Base-by-base conservation (phyloP, 2,113 vertebrate genomes). In the Sebastes schlegelii region DNA sequence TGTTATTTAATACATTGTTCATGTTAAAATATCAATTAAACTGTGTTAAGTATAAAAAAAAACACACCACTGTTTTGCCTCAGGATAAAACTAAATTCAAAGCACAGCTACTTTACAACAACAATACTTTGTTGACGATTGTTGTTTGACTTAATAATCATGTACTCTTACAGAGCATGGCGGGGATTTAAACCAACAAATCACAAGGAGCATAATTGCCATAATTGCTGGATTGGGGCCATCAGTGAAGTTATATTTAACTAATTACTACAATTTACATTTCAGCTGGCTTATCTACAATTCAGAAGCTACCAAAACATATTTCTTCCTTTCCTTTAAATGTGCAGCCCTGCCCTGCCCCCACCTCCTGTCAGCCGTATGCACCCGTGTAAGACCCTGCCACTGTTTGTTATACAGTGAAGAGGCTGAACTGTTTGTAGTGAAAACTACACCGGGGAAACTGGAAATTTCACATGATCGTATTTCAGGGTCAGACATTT, bases 381-480 rank as follows among this genome's bases (percentile, higher is more conserved):
- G 11, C 8, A 60, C 7, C 8, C 5, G 10, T 64, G 12, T 61
- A 66, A 68, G 10, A 11, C 8, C 6, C 4, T 6, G 4, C 23
- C 17, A 8, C 13, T 73, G 70, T 45, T 57, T 84, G 40, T 58
- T 8, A 61, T 43, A 75, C 54, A 66, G 42, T 42, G 63, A 23
- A 54, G 0, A 14, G 6, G 65, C 14, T 9, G 8, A 4, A 1
- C 16, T 82, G 74, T 89, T 91, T 87, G 69, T 62, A 4, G 64
- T 75, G 8, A 78, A 79, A 88, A 74, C 79, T 55, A 8, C 9
- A 14, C 8, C 0, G 14, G 21, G 2, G 8, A 83, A 82, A 82
- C 70, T 72, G 73, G 75, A 89, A 81, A 70, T 82, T 52, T 64
- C 54, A 80, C 55, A 54, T 64, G 34, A 54, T 84, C 74, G 52